Evolutionary conservation across 2,113 vertebrate species (phyloP).

Genomic region (Syngnathus floridae): DNA sequence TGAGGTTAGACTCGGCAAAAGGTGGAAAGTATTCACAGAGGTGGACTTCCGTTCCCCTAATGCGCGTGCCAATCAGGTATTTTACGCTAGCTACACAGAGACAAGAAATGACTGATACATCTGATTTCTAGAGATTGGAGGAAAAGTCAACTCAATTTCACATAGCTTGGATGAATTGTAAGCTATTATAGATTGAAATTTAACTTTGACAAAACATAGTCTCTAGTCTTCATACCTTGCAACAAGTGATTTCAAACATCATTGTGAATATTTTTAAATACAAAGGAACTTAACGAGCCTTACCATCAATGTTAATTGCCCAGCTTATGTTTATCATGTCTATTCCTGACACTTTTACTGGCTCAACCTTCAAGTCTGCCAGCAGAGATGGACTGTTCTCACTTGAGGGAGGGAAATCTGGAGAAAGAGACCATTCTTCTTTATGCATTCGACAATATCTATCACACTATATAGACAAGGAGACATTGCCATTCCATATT

Average conservation of each 20-base stretch:
- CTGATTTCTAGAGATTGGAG: neutral
- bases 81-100: conserved; percentile 39
- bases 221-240: neutral
- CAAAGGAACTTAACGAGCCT: neutral
- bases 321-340: conserved; percentile 70
- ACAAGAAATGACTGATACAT: conserved; percentile 2
- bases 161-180: neutral
- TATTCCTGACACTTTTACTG: neutral
- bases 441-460: neutral
- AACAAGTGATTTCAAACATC: neutral
- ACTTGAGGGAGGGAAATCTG: fast-evolving
- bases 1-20: neutral
- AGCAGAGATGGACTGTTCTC: conserved; percentile 51
- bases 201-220: neutral
- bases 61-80: conserved; percentile 21
- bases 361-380: conserved; percentile 31
- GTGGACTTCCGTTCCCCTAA: fast-evolving
- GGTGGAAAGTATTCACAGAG: conserved; percentile 44
- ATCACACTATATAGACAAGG: neutral
- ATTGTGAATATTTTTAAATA: neutral
- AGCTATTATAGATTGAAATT: neutral
- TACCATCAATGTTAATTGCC: conserved; percentile 72
- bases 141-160: neutral
- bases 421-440: conserved; percentile 2
- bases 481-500: no score